Evolutionary conservation across 53 echinoderm and acorn worm species (phyloP), one percentile per base, ranked within the genome.

Genomic region (Astropecten irregularis): DNA sequence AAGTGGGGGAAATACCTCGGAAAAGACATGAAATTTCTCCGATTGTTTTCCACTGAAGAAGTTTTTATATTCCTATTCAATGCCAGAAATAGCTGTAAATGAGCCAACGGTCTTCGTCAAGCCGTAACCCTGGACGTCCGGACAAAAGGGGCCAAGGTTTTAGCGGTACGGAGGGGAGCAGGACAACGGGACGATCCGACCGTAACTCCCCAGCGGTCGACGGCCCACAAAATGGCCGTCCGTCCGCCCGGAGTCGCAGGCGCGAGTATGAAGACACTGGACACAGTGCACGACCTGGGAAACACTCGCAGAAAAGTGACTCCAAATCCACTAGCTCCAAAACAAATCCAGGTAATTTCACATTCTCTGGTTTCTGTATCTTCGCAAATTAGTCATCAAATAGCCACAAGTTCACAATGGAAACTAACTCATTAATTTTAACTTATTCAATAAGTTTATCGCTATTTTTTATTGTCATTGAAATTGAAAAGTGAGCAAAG

Each of bases 141-240:
- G 74, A 74, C 55, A 74, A 74, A 55, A 55, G 74, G 56, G 74
- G 55, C 38, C 74, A 74, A 33, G 55, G 74, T 44, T 84, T 72
- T 25, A 32, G 72, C 40, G 62, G 61, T 26, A 56, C 35, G 2
- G 54, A 20, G 19, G 82, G 64, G 49, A 72, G 16, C 60, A 84
- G 69, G 36, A 47, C 39, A 61, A 50, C 57, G 69, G 63, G 70
- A 38, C 57, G 70, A 20, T 56, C 56, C 21, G 84, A 84, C 59
- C 71, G 72, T 27, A 58, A 62, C 40, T 72, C 84, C 22, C 32
- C 35, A 49, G 72, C 84, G 61, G 72, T 72, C 61, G 84, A 84
- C 84, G 44, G 71, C 72, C 69, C 84, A 71, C 84, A 83, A 56
- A 83, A 83, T 83, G 84, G 84, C 69, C 73, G 84, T 39, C 71